Evolutionary conservation across 2,113 vertebrate genomes (phyloP).

Genomic region (Pelobates fuscus): DNA sequence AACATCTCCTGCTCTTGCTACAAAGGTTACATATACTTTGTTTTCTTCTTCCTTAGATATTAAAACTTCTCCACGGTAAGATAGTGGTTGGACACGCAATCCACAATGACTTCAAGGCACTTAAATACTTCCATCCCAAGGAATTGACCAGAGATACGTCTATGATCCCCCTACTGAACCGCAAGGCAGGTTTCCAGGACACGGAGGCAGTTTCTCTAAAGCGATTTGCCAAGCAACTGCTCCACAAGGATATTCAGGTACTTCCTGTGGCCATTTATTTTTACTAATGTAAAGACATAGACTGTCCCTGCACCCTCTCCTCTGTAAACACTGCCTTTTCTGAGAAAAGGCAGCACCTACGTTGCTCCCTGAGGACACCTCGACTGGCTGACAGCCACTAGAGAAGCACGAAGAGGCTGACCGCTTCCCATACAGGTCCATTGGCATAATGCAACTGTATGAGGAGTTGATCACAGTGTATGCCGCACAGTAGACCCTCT

Average conservation of each 20-base stretch:
- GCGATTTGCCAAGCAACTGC: constrained; percentile 80
- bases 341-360: no score
- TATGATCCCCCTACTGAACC: constrained; percentile 80
- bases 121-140: constrained; percentile 78
- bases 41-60: constrained; percentile 67
- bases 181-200: constrained; percentile 71
- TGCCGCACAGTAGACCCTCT: no score
- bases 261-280: no score
- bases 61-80: constrained; percentile 82
- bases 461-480: no score
- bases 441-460: no score
- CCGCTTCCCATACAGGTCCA: no score
- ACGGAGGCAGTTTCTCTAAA: constrained; percentile 74
- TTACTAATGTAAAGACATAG: no score
- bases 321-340: no score
- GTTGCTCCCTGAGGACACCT: not conserved
- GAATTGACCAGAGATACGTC: constrained; percentile 82
- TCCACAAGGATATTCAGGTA: constrained; percentile 89
- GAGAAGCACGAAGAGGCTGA: no score
- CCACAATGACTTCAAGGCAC: constrained; percentile 86
- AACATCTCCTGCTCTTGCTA: no score
- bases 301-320: not conserved
- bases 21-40: no score
- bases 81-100: constrained; percentile 86
- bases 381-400: no score